Percentiles rank a stretch among this genome's conserved stretches.
These are phyloP conservation scores for Porites lutea DNA, from an alignment of 64 coral and sea anemone genomes.

Conservation along the genomic window DNA sequence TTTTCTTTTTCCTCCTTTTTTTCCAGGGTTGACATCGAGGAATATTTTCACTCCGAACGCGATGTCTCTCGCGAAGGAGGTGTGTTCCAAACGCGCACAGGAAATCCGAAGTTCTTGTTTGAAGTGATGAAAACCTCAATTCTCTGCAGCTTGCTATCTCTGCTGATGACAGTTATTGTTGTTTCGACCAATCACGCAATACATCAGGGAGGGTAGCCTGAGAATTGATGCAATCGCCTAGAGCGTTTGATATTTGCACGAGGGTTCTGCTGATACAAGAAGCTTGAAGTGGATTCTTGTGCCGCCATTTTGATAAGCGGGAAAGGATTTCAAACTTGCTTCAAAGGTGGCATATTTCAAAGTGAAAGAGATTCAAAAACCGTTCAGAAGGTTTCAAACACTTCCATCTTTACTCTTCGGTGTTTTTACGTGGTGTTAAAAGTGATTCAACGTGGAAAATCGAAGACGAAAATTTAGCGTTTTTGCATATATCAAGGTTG, in stretches of 20 bases:
- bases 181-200: slow-evolving; percentile 78
- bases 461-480: slow-evolving; percentile 72
- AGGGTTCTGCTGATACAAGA: slow-evolving; percentile 89
- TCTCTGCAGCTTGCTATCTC: slow-evolving; percentile 68
- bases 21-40: neutral
- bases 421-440: slow-evolving; percentile 9
- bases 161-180: slow-evolving; percentile 73
- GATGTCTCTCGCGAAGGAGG: slow-evolving; percentile 33
- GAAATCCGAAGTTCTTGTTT: slow-evolving; percentile 1
- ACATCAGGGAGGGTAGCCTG: slow-evolving; percentile 59
- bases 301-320: slow-evolving; percentile 92
- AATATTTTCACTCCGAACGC: neutral
- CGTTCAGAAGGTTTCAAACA: slow-evolving; percentile 61
- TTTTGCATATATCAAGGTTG: slow-evolving; percentile 99
- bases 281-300: slow-evolving; percentile 88
- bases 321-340: slow-evolving; percentile 82
- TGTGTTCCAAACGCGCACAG: slow-evolving; percentile 14
- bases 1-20: neutral
- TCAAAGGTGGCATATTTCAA: slow-evolving; percentile 21
- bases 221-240: slow-evolving; percentile 83
- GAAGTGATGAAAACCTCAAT: slow-evolving; percentile 16
- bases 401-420: slow-evolving; percentile 62
- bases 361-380: slow-evolving; percentile 49
- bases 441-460: slow-evolving; percentile 52
- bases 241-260: slow-evolving; percentile 92